Evolutionary conservation across 2,888 invertebrate genomes (phyloP).

Genomic region (Philereme transversata): DNA sequence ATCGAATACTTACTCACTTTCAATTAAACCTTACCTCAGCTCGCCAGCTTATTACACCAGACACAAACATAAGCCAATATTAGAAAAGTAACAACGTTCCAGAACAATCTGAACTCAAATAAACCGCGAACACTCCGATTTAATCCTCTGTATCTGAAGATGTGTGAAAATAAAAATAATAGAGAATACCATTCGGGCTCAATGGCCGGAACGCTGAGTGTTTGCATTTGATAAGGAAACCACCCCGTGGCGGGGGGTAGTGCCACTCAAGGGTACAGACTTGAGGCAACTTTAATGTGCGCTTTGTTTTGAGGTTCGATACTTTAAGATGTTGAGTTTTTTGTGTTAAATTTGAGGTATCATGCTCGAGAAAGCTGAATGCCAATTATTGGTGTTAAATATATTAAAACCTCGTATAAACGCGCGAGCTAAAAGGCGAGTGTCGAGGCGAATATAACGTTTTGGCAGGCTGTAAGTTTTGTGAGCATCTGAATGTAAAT

Average conservation of each 20-base stretch:
- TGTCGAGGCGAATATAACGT: too few relatives aligned
- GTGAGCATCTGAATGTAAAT: too few relatives aligned
- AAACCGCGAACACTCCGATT: slow-evolving; percentile 51
- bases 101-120: slow-evolving; percentile 36
- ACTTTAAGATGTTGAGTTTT: slow-evolving; percentile 11
- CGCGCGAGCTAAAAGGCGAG: too few relatives aligned
- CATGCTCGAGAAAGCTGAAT: not conserved
- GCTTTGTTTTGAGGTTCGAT: slow-evolving; percentile 34
- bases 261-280: slow-evolving; percentile 45
- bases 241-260: slow-evolving; percentile 33
- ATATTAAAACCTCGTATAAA: too few relatives aligned
- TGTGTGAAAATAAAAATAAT: slow-evolving; percentile 76
- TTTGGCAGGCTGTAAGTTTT: too few relatives aligned
- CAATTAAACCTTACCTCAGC: too few relatives aligned
- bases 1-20: too few relatives aligned
- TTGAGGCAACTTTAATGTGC: slow-evolving; percentile 42
- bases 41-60: not conserved
- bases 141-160: slow-evolving; percentile 56
- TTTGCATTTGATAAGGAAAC: slow-evolving; percentile 78
- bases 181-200: slow-evolving; percentile 61
- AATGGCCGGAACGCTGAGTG: slow-evolving; percentile 80
- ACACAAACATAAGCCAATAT: slow-evolving; percentile 13
- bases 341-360: not conserved
- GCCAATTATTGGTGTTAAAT: too few relatives aligned
- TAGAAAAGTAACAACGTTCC: slow-evolving; percentile 5